A percentile compares a stretch with the other conserved stretches of the same genome.
phyloP scores from a whole-genome alignment of 2,797 vertebrate species.

The Acipenser transmontanus region DNA sequence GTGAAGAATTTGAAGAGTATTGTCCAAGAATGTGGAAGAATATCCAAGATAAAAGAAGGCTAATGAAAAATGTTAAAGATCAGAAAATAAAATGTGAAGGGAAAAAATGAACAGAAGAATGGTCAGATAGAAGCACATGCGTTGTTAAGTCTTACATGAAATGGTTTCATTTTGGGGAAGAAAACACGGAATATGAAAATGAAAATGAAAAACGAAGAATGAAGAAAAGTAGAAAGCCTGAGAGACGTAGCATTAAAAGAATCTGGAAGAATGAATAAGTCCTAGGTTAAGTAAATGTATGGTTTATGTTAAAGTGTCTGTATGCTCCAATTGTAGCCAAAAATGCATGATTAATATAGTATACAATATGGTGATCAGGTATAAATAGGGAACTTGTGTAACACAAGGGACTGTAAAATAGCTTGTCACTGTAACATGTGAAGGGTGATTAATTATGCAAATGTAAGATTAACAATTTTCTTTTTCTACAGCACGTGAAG shows the following conservation, averaged over 20 bases:
- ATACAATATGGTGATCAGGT: slow-evolving; percentile 74
- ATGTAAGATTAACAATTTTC: slow-evolving; percentile 72
- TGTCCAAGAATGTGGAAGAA: slow-evolving; percentile 98
- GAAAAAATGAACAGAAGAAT: slow-evolving; percentile 91
- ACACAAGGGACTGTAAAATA: slow-evolving; percentile 62
- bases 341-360: slow-evolving; percentile 84
- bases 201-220: slow-evolving; percentile 96
- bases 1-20: slow-evolving; percentile 98
- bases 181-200: slow-evolving; percentile 87
- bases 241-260: slow-evolving; percentile 96
- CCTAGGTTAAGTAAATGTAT: slow-evolving; percentile 98
- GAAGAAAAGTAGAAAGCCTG: slow-evolving; percentile 96
- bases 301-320: slow-evolving; percentile 91
- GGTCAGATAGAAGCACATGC: slow-evolving; percentile 94
- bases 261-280: slow-evolving; percentile 98
- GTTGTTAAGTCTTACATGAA: slow-evolving; percentile 89
- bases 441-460: slow-evolving; percentile 23
- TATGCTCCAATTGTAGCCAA: slow-evolving; percentile 81
- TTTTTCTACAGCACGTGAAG: slow-evolving; percentile 72
- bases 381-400: slow-evolving; percentile 61
- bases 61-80: slow-evolving; percentile 95
- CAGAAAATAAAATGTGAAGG: slow-evolving; percentile 95
- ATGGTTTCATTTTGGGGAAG: slow-evolving; percentile 91
- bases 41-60: slow-evolving; percentile 97
- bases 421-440: slow-evolving; percentile 23